These are phyloP conservation scores for Drosophila punjabiensis DNA, from an alignment of 1,140 invertebrate species.

Conservation along the genomic window DNA sequence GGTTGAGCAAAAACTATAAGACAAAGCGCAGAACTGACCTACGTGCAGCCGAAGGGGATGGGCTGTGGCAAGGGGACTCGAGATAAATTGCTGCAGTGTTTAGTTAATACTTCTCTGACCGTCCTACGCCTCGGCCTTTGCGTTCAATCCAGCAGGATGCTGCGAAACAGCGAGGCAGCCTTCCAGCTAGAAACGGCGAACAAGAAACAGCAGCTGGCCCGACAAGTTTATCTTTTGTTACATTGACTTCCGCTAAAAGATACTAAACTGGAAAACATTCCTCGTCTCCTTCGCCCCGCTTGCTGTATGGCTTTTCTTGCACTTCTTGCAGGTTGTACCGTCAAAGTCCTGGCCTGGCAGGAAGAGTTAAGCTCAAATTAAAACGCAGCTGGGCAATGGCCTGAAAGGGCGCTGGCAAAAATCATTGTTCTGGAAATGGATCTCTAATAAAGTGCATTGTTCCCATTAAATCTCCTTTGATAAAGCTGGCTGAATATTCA, in stretches of 20 bases:
- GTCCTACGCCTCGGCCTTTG: slow-evolving; percentile 22
- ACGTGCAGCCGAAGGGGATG: slow-evolving; percentile 17
- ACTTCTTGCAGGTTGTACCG: slow-evolving; percentile 31
- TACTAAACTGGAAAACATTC: slow-evolving; percentile 75
- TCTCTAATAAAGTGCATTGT: slow-evolving; percentile 5
- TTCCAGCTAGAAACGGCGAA: slow-evolving; percentile 35
- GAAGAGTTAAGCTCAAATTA: slow-evolving; percentile 80
- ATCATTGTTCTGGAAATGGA: slow-evolving; percentile 8
- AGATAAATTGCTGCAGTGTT: slow-evolving; percentile 82
- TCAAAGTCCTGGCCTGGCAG: slow-evolving; percentile 31
- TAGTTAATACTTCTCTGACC: slow-evolving; percentile 76
- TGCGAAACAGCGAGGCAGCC: slow-evolving; percentile 15
- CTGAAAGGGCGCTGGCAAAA: slow-evolving; percentile 53
- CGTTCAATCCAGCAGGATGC: slow-evolving; percentile 55
- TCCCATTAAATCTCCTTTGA: not conserved
- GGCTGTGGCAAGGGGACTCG: slow-evolving; percentile 20
- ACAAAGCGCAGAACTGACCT: slow-evolving; percentile 72
- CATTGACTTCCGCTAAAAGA: slow-evolving; percentile 81
- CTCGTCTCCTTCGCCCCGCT: slow-evolving; percentile 23
- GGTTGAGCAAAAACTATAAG: slow-evolving; percentile 64
- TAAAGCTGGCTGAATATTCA: not conserved
- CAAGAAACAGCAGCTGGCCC: slow-evolving; percentile 66
- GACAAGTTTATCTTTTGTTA: slow-evolving; percentile 83
- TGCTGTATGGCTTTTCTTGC: slow-evolving; percentile 29
- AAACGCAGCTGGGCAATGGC: slow-evolving; percentile 76